phyloP scores from a whole-genome alignment of 2,797 vertebrate genomes.

The Eidolon dupreanum region DNA sequence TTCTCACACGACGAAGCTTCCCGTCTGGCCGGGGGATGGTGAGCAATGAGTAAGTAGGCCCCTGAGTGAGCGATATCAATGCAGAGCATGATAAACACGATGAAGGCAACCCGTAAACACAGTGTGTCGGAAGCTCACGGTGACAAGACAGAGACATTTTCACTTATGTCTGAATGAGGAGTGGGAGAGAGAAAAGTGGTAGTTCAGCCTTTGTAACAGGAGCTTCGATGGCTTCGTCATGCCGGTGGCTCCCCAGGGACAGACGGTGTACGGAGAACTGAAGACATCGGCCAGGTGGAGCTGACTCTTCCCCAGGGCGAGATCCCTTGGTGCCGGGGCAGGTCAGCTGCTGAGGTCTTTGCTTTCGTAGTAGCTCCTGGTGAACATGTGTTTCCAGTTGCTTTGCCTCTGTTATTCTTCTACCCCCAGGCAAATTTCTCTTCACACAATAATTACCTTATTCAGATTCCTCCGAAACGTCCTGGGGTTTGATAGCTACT shows the following conservation, averaged over 20 bases:
- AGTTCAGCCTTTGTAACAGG: neutral
- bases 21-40: neutral
- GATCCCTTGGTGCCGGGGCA: neutral
- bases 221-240: neutral
- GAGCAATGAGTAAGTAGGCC: neutral
- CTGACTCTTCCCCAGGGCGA: neutral
- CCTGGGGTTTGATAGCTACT: constrained; percentile 75
- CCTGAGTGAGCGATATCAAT: neutral
- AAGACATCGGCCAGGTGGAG: neutral
- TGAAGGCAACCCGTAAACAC: neutral
- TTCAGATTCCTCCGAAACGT: constrained; percentile 77
- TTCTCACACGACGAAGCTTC: neutral
- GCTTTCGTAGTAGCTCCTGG: neutral
- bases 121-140: neutral
- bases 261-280: neutral
- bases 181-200: neutral
- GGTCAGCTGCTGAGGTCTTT: neutral
- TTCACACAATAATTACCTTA: constrained; percentile 73
- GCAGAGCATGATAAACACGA: neutral
- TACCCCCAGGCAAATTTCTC: constrained; percentile 52
- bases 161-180: neutral
- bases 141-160: neutral
- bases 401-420: neutral
- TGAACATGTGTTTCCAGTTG: neutral
- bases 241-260: neutral